phyloP scores from a whole-genome alignment of 2,113 vertebrate genomes.

The Paramormyrops kingsleyae region DNA sequence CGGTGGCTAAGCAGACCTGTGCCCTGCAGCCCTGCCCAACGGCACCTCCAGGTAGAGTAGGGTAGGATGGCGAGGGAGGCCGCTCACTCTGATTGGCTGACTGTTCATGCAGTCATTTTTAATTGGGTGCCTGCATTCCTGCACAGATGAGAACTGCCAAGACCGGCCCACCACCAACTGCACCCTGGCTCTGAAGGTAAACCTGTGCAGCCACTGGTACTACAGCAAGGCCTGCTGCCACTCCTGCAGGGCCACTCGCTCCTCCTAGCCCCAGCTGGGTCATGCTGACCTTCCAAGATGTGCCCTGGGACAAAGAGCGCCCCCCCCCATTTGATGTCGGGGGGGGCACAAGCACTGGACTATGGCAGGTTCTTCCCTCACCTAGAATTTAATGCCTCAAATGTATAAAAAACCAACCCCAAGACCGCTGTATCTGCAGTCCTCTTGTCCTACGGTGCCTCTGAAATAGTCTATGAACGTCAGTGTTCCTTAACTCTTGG shows the following conservation, averaged over 20 bases:
- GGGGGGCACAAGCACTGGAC: background rate
- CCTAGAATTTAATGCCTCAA: background rate
- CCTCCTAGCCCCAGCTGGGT: slow-evolving; percentile 36
- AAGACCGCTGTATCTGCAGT: background rate
- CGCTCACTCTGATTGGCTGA: background rate
- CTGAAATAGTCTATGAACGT: background rate
- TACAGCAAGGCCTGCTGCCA: slow-evolving; percentile 97
- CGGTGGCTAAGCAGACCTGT: slow-evolving; percentile 86
- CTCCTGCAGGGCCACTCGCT: slow-evolving; percentile 69
- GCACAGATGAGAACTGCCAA: slow-evolving; percentile 90
- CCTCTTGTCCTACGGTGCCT: background rate
- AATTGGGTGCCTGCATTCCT: slow-evolving; percentile 2
- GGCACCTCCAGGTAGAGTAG: slow-evolving; percentile 76
- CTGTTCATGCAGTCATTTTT: background rate
- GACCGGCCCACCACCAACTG: slow-evolving; percentile 94
- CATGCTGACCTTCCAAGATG: background rate
- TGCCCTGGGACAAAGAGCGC: background rate
- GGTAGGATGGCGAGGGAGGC: background rate
- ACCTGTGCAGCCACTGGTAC: slow-evolving; percentile 97
- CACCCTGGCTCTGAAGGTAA: slow-evolving; percentile 90
- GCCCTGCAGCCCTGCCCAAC: slow-evolving; percentile 91
- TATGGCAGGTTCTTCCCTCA: background rate
- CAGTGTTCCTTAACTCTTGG: background rate
- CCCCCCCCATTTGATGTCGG: background rate
- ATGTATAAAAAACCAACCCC: background rate